These are phyloP conservation scores for Drosophila leontia DNA, from an alignment of 1,140 invertebrate species.

Conservation along the genomic window DNA sequence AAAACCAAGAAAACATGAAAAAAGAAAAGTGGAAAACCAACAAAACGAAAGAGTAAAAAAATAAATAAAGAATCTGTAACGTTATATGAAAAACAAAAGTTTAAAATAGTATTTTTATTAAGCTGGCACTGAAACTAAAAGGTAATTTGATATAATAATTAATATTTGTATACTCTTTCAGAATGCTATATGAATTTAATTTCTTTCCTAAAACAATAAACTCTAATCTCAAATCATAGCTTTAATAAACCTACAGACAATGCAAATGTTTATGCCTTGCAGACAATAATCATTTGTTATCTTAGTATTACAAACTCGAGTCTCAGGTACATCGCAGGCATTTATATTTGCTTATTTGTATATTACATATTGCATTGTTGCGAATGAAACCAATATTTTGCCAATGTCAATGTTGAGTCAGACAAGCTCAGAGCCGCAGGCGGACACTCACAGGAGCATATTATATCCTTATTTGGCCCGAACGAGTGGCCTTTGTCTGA, in stretches of 20 bases:
- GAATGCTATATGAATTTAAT: neutral
- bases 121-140: neutral
- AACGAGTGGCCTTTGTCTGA: slow-evolving; percentile 36
- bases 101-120: slow-evolving; percentile 6
- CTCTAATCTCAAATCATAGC: neutral
- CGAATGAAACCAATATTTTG: slow-evolving; percentile 48
- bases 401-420: slow-evolving; percentile 45
- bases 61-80: slow-evolving; percentile 84
- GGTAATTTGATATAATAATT: neutral
- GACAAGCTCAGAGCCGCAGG: slow-evolving; percentile 28
- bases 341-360: slow-evolving; percentile 35
- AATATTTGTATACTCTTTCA: neutral
- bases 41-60: slow-evolving; percentile 57
- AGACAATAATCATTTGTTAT: slow-evolving; percentile 32
- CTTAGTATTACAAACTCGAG: slow-evolving; percentile 15
- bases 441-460: slow-evolving; percentile 33
- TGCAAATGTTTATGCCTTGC: slow-evolving; percentile 15
- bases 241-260: neutral
- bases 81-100: slow-evolving; percentile 82
- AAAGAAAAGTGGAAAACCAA: slow-evolving; percentile 61
- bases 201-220: neutral
- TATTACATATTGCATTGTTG: slow-evolving; percentile 43
- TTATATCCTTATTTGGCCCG: slow-evolving; percentile 39
- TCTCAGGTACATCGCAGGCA: slow-evolving; percentile 5
- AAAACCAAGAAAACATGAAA: slow-evolving; percentile 74